Evolutionary conservation across 2,113 vertebrate species (phyloP).

Genomic region (Silurus meridionalis): DNA sequence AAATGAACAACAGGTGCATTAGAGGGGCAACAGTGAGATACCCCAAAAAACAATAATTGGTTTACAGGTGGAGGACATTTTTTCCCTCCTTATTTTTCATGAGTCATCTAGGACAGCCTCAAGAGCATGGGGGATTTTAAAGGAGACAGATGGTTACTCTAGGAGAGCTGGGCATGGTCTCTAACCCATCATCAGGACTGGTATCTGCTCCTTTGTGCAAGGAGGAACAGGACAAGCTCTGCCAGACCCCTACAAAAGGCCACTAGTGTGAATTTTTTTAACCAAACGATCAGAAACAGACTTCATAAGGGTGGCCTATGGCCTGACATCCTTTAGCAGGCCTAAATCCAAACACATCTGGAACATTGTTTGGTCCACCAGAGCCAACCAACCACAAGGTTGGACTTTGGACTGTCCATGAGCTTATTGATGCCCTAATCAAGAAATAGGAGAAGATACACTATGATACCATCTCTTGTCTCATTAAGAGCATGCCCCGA

Average conservation of each 20-base stretch:
- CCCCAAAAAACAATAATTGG: neutral
- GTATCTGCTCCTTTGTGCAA: no score
- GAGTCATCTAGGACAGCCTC: neutral
- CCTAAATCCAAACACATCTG: neutral
- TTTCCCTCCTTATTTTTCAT: no score
- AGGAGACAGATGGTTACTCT: no score
- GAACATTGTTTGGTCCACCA: neutral
- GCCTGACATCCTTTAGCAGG: neutral
- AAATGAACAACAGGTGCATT: neutral
- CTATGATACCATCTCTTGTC: neutral
- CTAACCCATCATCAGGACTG: no score
- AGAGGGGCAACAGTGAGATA: neutral
- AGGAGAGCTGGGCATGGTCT: no score
- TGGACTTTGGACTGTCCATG: neutral
- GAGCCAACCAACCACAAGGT: no score
- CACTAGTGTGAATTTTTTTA: no score
- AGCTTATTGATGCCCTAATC: neutral
- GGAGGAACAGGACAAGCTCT: no score
- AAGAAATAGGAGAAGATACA: no score
- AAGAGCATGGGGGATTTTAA: neutral
- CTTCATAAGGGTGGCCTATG: no score
- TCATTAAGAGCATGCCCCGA: neutral
- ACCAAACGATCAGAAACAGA: no score
- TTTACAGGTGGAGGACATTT: neutral
- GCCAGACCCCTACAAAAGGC: no score